These are phyloP conservation scores for Rotaria magnacalcarata DNA, from an alignment of 2,888 invertebrate species.

Conservation along the genomic window DNA sequence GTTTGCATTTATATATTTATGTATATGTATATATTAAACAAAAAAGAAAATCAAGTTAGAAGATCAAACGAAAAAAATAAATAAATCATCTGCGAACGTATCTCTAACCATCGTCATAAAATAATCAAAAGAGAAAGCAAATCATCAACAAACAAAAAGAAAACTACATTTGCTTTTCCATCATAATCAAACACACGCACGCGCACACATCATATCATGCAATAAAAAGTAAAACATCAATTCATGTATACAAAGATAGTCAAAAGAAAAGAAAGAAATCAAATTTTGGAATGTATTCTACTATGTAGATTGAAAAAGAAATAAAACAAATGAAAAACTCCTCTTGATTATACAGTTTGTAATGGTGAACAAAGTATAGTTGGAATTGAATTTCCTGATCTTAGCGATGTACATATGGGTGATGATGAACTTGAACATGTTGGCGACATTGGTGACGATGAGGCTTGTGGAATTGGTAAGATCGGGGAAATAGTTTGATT, in stretches of 20 bases:
- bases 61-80: not conserved
- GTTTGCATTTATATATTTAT: not conserved
- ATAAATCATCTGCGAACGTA: slow-evolving; percentile 6
- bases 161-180: not conserved
- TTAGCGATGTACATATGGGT: not conserved
- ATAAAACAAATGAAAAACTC: not conserved
- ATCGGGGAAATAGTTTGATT: not conserved
- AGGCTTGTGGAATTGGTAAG: not conserved
- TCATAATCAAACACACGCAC: not conserved
- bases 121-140: not conserved
- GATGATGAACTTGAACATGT: slow-evolving; percentile 4
- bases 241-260: not conserved
- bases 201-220: not conserved
- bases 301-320: slow-evolving; percentile 11
- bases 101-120: not conserved
- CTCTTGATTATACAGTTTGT: not conserved
- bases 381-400: not conserved
- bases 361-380: slow-evolving; percentile 2
- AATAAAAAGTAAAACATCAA: slow-evolving; percentile 3
- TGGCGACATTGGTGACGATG: not conserved
- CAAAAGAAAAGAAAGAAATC: too few species aligned
- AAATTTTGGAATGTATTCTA: not conserved
- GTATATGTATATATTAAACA: not conserved
- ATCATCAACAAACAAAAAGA: not conserved
- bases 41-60: not conserved